These are phyloP conservation scores for Forbesichthys agassizii DNA, from an alignment of 2,113 vertebrate species.

Conservation along the genomic window DNA sequence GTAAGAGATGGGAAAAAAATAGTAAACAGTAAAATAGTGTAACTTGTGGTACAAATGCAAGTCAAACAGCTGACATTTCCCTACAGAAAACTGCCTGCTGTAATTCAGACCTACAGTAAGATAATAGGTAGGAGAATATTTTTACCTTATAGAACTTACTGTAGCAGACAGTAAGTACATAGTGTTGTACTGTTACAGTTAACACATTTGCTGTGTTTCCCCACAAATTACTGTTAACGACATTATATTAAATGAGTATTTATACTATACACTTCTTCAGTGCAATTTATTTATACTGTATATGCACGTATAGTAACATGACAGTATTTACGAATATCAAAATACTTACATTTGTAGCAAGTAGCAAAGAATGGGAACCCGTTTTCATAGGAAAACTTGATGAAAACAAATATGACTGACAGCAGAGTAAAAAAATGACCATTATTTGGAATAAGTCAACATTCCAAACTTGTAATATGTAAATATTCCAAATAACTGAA, in stretches of 20 bases:
- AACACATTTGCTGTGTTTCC: too few relatives aligned
- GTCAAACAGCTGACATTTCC: constrained; percentile 8
- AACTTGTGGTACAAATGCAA: constrained; percentile 74
- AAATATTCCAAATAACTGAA: too few relatives aligned
- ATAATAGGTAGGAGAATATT: not conserved
- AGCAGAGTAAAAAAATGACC: constrained; percentile 25
- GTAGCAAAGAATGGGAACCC: constrained; percentile 45
- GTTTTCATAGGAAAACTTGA: constrained; percentile 27
- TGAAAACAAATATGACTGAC: constrained; percentile 23
- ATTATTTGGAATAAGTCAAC: constrained; percentile 9
- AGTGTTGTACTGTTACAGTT: too few relatives aligned
- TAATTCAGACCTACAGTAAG: not conserved
- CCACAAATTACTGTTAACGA: too few relatives aligned
- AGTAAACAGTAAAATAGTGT: constrained; percentile 54
- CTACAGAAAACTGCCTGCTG: not conserved
- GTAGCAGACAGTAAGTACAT: too few relatives aligned
- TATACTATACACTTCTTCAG: too few relatives aligned
- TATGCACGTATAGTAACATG: not conserved
- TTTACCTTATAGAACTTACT: too few relatives aligned
- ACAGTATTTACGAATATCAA: constrained; percentile 44
- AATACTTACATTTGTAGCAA: constrained; percentile 73
- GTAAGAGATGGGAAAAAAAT: constrained; percentile 57
- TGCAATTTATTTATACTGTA: constrained; percentile 35
- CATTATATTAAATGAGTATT: too few relatives aligned
- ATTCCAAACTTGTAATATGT: too few relatives aligned